These are phyloP conservation scores for Tipula helvola DNA, from an alignment of 2,888 invertebrate species.

Conservation along the genomic window DNA sequence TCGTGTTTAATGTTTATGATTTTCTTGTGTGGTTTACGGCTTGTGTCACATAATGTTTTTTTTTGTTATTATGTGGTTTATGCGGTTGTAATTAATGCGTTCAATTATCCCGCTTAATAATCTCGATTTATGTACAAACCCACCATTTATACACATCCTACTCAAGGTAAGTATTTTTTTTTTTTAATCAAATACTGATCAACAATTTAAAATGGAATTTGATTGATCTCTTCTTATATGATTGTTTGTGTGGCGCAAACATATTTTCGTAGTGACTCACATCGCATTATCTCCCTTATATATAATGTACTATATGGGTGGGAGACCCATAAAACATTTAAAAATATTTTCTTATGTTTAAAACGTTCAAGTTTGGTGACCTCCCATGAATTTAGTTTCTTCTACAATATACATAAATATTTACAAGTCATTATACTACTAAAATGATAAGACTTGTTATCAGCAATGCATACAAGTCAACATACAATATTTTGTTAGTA, in stretches of 20 bases:
- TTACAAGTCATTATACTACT: neutral
- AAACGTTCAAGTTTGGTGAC: neutral
- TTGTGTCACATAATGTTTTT: neutral
- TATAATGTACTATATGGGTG: neutral
- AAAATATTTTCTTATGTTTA: neutral
- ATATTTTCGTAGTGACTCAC: neutral
- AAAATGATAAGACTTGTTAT: neutral
- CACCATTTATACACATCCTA: neutral
- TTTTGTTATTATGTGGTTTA: neutral
- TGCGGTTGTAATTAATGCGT: neutral
- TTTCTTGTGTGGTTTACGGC: neutral
- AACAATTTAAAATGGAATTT: neutral
- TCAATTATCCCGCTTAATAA: neutral
- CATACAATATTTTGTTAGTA: too few species aligned
- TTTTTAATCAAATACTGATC: neutral
- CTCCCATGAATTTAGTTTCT: neutral
- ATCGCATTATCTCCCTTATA: neutral
- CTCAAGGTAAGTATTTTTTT: neutral
- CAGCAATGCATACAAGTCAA: neutral
- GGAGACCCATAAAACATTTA: neutral
- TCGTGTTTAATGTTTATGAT: neutral
- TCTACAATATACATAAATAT: neutral
- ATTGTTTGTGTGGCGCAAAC: neutral
- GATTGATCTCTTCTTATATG: neutral
- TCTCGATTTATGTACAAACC: neutral